phyloP scores from a whole-genome alignment of 92 coral and sea anemone genomes.

The Heteractis magnifica region DNA sequence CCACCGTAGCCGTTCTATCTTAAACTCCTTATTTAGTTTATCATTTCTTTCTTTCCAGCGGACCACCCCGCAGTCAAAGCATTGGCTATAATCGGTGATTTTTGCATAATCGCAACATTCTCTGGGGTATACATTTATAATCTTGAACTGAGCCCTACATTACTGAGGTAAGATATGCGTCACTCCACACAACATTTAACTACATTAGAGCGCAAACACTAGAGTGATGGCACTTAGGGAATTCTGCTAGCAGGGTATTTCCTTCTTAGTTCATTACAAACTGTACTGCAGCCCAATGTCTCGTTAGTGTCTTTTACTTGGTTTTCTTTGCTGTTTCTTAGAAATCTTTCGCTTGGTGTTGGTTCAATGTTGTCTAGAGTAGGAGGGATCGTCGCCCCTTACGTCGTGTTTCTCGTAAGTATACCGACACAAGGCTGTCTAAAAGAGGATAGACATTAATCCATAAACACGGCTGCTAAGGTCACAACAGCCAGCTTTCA shows the following conservation, averaged over 20 bases:
- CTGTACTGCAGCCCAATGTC: neutral
- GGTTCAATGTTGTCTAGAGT: conserved; percentile 47
- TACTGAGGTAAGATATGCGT: conserved; percentile 17
- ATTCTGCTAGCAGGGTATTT: too few species aligned
- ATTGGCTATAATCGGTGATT: conserved; percentile 28
- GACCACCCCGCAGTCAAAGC: conserved; percentile 34
- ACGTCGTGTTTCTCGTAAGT: conserved; percentile 41
- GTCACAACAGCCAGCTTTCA: too few species aligned
- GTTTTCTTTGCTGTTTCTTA: neutral
- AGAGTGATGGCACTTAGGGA: too few species aligned
- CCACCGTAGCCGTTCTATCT: too few species aligned
- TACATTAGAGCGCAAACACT: neutral
- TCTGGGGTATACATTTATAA: conserved; percentile 35
- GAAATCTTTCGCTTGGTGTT: conserved; percentile 42
- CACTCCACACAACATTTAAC: neutral
- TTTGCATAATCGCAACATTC: conserved; percentile 32
- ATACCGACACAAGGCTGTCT: neutral
- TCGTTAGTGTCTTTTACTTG: neutral
- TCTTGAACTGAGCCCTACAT: conserved; percentile 35
- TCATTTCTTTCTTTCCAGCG: conserved; percentile 9
- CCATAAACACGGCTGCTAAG: too few species aligned
- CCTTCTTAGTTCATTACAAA: too few species aligned
- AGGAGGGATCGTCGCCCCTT: conserved; percentile 43
- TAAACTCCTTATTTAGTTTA: too few species aligned
- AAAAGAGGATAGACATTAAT: neutral